phyloP scores from a whole-genome alignment of 2,113 vertebrate species.

The Thunnus maccoyii region DNA sequence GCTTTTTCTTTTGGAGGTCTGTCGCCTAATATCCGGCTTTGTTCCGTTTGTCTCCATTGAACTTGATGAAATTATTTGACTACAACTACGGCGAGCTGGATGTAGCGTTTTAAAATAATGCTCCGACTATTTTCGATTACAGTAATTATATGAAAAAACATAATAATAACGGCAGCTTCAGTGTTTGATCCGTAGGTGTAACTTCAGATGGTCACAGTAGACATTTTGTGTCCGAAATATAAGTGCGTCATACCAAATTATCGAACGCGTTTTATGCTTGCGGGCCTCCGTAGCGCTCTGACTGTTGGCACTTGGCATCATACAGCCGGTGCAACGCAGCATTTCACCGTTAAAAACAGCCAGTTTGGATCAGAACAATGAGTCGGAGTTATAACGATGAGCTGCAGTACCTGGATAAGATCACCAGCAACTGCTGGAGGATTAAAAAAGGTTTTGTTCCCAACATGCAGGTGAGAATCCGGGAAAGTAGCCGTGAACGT shows the following conservation, averaged over 20 bases:
- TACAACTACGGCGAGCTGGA: conserved; percentile 24
- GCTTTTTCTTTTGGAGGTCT: conserved; percentile 16
- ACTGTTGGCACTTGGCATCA: background rate
- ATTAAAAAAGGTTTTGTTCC: conserved; percentile 98
- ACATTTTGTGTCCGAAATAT: background rate
- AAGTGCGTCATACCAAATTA: conserved; percentile 16
- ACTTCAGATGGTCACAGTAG: background rate
- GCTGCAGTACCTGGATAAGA: conserved; percentile 94
- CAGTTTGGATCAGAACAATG: conserved; percentile 78
- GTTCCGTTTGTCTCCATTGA: accelerated
- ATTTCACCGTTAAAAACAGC: accelerated
- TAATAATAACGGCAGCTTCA: too few relatives aligned
- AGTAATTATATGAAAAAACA: too few relatives aligned
- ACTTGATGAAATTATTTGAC: background rate
- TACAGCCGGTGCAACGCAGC: background rate
- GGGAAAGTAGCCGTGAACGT: background rate
- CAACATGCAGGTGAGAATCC: conserved; percentile 92
- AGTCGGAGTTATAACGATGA: conserved; percentile 97
- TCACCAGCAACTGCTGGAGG: conserved; percentile 92
- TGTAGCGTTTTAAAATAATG: too few relatives aligned
- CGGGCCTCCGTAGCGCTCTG: conserved; percentile 43
- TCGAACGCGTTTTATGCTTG: background rate
- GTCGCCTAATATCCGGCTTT: background rate
- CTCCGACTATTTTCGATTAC: too few relatives aligned
- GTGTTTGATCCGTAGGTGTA: background rate